Evolutionary conservation across 2,113 vertebrate species (phyloP), one percentile per base, ranked within the genome.

Genomic region (Syngnathus scovelli): DNA sequence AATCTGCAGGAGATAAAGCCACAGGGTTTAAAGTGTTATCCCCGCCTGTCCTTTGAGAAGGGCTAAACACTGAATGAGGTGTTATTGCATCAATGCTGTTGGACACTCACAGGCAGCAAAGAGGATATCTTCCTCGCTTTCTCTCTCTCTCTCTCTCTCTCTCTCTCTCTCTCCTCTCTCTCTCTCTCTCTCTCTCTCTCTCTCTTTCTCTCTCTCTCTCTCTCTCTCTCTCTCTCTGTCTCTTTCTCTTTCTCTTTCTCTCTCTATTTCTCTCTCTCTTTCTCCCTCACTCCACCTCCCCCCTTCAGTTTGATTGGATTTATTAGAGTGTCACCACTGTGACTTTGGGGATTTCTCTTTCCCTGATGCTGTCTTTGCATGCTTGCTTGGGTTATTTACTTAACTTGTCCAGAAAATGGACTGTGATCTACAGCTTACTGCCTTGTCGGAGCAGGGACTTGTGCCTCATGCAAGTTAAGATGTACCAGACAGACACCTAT

Each of bases 1-100:
- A 90, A 89, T 89, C 88, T 90, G 85, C 82, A 82, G 86, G 88
- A 87, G 88, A 90, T 90, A 88, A 91, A 90, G 87, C 87, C 84
- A 85, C 78, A 68, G 86, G 86, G 84, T 87, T 90, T 90, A 85
- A 87, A 85, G 83, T 88, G 85, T 89, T 88, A 90, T 87, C 88
- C 85, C 83, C 81, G 75, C 78, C 85, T 88, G 84, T 90, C 87
- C 89, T 90, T 89, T 89, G 83, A 89, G 88, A 84, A 90, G 83
- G 80, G 80, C 82, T 77, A 78, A 86, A 85, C 82, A 85, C 85
- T 85, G 82, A 89, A 86, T 83, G 83, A 90, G 88, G 85, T 88
- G 81, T 88, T 89, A 87, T 87, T 90, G 83, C 88, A 83, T 87
- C 85, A 86, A 85, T 86, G 84, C 86, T 82, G 87, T 83, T 83